phyloP scores from a whole-genome alignment of 2,113 vertebrate genomes.

The Vombatus ursinus region DNA sequence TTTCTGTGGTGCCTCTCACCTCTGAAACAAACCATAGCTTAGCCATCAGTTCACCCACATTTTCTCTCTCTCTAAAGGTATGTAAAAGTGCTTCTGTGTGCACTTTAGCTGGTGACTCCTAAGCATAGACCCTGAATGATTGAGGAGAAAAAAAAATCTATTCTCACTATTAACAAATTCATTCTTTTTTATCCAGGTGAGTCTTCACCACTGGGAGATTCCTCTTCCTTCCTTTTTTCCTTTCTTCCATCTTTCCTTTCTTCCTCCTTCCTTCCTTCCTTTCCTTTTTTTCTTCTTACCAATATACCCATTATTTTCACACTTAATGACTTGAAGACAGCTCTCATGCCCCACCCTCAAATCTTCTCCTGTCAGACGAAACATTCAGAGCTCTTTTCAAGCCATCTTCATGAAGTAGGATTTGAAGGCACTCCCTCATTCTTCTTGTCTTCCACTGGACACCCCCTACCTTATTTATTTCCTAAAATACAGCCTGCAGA shows the following conservation, averaged over 20 bases:
- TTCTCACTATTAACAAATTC: conserved; percentile 50
- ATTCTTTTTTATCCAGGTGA: conserved; percentile 48
- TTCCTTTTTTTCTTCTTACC: neutral
- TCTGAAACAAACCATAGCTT: conserved; percentile 72
- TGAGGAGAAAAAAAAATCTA: conserved; percentile 45
- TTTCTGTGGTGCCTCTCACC: conserved; percentile 67
- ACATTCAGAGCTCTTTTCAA: too few relatives aligned
- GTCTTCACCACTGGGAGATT: neutral
- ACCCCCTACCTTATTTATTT: too few relatives aligned
- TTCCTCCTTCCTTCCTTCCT: too few relatives aligned
- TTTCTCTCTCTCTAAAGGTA: conserved; percentile 70
- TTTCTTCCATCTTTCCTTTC: neutral
- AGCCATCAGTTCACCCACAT: conserved; percentile 74
- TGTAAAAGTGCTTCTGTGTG: conserved; percentile 72
- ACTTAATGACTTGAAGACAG: too few relatives aligned
- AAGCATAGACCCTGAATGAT: conserved; percentile 67
- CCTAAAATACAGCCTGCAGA: too few relatives aligned
- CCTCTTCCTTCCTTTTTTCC: neutral
- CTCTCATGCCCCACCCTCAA: too few relatives aligned
- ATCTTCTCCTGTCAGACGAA: too few relatives aligned
- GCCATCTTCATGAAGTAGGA: too few relatives aligned
- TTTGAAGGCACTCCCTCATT: too few relatives aligned
- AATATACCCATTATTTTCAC: too few relatives aligned
- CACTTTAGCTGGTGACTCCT: conserved; percentile 70
- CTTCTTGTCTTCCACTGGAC: too few relatives aligned